Evolutionary conservation across 2,888 invertebrate genomes (phyloP), one percentile per base, ranked within the genome.

Genomic region (Dendrolimus pini): DNA sequence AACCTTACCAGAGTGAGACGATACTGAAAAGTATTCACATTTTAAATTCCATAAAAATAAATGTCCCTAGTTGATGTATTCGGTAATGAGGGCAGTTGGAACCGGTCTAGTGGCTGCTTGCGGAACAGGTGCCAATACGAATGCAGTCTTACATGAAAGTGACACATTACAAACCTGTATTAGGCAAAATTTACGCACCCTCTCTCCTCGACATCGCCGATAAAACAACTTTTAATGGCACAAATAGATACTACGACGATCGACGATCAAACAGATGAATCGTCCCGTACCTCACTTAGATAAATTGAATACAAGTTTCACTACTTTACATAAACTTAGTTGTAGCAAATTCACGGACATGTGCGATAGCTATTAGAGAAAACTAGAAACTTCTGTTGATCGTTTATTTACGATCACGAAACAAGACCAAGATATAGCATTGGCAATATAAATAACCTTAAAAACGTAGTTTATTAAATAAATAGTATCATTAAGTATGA

Each of bases 161-260:
- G 82, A 80, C 82, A 78, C 74, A 72, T 75, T 72, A 71, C 76
- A 78, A 78, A 78, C 79, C 77, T 76, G 82, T 80, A 81, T 81
- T 80, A 78, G 79, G 72, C 77, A 66, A 82, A 84, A 84, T 83
- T 83, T 85, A 83, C 81, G 72, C 70, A 71, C 75, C 71, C 64
- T 67, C 70, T 67, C 63, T 60, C 61, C 61, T 59, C 68, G 71
- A 71, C 72, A 74, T 67, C 65, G 69, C 66, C 72, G 64, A 77
- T 80, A 80, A 77, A 81, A 75, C 74, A 76, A 72, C 70, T 77
- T 81, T 81, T 78, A 82, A 81, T 77, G 76, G 74, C 74, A 78
- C 77, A 80, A 76, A 82, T 81, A 73, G 80, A 83, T 78, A 74
- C 65, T 82, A 83, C n/a, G n/a, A n/a, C n/a, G n/a, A n/a, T n/a